phyloP scores from a whole-genome alignment of 2,113 vertebrate species.

The Tragelaphus imberbis region DNA sequence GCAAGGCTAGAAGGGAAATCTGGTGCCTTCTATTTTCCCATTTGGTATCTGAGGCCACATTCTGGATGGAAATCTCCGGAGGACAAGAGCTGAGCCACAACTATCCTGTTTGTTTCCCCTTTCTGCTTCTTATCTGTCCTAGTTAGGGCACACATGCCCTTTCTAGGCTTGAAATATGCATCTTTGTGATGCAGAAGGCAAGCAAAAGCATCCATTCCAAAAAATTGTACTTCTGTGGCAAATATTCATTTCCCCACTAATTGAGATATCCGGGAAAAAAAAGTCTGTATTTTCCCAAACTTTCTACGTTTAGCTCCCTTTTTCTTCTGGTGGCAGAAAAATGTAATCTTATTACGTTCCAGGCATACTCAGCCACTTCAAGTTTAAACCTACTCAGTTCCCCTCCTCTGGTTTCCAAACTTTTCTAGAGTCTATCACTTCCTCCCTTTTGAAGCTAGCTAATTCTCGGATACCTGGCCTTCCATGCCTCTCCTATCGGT shows the following conservation, averaged over 20 bases:
- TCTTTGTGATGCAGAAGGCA: neutral
- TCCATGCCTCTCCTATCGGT: rapidly evolving
- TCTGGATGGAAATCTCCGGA: neutral
- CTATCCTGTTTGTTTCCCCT: neutral
- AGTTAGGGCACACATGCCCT: neutral
- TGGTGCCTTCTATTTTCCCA: neutral
- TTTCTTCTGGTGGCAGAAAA: conserved; percentile 1
- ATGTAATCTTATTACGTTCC: neutral
- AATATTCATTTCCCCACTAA: neutral
- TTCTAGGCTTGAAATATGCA: neutral
- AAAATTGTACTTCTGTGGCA: neutral
- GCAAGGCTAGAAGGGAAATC: neutral
- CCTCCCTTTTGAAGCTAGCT: neutral
- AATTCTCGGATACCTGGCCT: neutral
- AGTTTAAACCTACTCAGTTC: neutral
- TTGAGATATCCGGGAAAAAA: neutral
- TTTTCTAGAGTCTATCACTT: neutral
- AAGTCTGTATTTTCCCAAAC: neutral
- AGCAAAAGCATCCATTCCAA: neutral
- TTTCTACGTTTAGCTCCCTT: conserved; percentile 3
- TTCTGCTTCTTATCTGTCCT: neutral
- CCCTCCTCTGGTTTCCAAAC: neutral
- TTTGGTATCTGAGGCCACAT: neutral
- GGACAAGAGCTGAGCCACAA: neutral
- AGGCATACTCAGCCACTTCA: neutral